Conservation (phyloP, 1,140 invertebrate genomes). For the Macrotrachela quadricornifera region DNA sequence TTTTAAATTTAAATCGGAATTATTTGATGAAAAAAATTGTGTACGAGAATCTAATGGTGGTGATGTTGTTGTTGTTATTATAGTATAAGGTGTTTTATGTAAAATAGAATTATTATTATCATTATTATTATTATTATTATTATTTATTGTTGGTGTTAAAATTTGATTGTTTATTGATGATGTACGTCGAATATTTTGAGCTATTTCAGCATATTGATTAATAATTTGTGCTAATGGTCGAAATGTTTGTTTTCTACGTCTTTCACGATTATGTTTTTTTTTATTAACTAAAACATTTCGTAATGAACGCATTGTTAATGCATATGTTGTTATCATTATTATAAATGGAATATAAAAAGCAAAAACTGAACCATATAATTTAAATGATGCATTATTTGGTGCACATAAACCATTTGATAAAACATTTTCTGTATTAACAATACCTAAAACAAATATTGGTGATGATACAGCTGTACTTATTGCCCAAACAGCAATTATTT, state of each 20-base stretch:
- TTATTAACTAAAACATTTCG: constrained; percentile 11
- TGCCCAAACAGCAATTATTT: constrained; percentile 69
- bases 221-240: not conserved
- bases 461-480: constrained; percentile 66
- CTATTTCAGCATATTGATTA: not conserved
- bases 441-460: constrained; percentile 61
- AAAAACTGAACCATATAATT: constrained; percentile 68
- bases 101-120: no score
- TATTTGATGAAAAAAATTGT: no score
- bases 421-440: constrained; percentile 33
- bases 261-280: not conserved
- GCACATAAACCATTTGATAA: constrained; percentile 41
- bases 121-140: not conserved
- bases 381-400: constrained; percentile 51
- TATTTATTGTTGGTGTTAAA: no score
- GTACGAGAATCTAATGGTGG: no score
- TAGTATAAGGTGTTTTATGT: no score
- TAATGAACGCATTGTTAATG: constrained; percentile 46
- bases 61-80: no score
- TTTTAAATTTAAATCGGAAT: no score
- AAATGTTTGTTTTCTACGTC: not conserved
- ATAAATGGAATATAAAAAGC: constrained; percentile 82
- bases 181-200: not conserved
- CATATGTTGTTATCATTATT: constrained; percentile 79
- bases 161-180: not conserved